Conservation (phyloP, 2,888 invertebrate species). For the Pocota personata region DNA sequence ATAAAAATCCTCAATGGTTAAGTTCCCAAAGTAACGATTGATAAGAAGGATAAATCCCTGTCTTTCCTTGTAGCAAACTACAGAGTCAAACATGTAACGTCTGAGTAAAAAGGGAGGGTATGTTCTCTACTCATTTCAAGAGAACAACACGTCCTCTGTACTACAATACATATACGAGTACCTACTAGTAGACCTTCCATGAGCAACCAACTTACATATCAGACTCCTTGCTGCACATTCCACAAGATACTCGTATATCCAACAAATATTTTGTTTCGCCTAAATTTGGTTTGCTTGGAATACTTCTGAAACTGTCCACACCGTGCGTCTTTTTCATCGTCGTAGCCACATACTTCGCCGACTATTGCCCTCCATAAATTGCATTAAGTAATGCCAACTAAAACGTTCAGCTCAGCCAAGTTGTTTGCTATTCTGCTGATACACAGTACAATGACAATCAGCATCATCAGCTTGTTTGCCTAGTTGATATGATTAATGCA, state of each 20-base stretch:
- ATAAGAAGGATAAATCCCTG: too few relatives aligned
- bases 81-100: too few relatives aligned
- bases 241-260: background rate
- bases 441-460: slow-evolving; percentile 64
- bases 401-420: slow-evolving; percentile 5
- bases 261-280: background rate
- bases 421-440: slow-evolving; percentile 56
- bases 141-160: too few relatives aligned
- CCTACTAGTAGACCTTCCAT: too few relatives aligned
- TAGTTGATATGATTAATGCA: slow-evolving; percentile 73
- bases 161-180: too few relatives aligned
- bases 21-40: too few relatives aligned
- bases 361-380: slow-evolving; percentile 68
- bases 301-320: background rate
- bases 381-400: slow-evolving; percentile 65
- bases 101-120: too few relatives aligned
- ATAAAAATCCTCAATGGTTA: too few relatives aligned
- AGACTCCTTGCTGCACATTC: background rate
- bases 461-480: slow-evolving; percentile 67
- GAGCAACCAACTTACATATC: too few relatives aligned
- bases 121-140: too few relatives aligned
- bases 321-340: background rate
- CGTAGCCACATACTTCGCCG: slow-evolving; percentile 43
- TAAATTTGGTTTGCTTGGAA: slow-evolving; percentile 2
- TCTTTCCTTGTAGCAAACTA: too few relatives aligned